phyloP scores from a whole-genome alignment of 2,888 invertebrate species.

The Caenorhabditis sp. region DNA sequence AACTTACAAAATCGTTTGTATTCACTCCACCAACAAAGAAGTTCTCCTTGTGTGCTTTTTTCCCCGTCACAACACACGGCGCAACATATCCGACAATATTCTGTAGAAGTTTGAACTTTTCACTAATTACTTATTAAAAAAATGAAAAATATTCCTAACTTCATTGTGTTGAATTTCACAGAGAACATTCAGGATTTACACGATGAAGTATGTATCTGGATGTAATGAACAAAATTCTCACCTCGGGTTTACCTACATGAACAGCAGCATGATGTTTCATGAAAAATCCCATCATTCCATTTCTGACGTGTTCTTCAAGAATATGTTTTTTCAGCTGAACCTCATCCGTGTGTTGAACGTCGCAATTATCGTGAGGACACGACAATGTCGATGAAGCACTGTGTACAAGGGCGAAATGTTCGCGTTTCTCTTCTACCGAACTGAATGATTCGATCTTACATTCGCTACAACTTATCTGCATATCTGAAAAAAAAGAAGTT shows the following conservation, averaged over 20 bases:
- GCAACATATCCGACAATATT: too few relatives aligned
- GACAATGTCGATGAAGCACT: background rate
- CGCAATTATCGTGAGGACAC: background rate
- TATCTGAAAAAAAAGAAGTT: background rate
- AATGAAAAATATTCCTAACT: too few relatives aligned
- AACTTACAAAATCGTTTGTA: too few relatives aligned
- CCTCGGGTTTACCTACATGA: too few relatives aligned
- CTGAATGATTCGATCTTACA: background rate
- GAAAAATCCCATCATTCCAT: background rate
- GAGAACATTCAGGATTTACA: too few relatives aligned
- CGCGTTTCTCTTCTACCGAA: background rate
- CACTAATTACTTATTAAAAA: too few relatives aligned
- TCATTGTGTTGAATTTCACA: too few relatives aligned
- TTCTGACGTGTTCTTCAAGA: background rate
- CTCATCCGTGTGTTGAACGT: background rate
- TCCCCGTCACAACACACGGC: too few relatives aligned
- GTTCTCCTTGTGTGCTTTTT: too few relatives aligned
- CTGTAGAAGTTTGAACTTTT: too few relatives aligned
- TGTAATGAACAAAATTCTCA: background rate
- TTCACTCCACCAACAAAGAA: too few relatives aligned
- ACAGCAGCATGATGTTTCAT: background rate
- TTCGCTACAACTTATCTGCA: background rate
- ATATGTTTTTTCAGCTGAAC: background rate
- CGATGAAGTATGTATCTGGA: background rate
- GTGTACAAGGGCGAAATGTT: background rate